Base-by-base conservation (phyloP, 2,888 invertebrate species). In the Drosophila gaucha region DNA sequence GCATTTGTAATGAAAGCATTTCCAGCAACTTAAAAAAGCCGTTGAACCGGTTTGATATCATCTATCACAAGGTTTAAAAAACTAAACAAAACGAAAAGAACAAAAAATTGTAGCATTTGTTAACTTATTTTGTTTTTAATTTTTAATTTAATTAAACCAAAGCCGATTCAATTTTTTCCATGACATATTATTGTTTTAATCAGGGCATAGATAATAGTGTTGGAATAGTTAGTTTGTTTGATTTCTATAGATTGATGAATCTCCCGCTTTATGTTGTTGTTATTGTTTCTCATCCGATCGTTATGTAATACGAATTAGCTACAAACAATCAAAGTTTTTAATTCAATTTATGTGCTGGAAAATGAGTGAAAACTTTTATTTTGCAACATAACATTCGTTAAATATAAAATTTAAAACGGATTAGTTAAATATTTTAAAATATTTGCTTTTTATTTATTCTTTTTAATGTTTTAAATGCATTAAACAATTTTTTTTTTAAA, bases 41-140 rank as follows among this genome's bases (percentile, higher is more conserved):
- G 71, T 46, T 58, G 43, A 80, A 78, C 79, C 80, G 78, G 79
- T 80, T 80, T 56, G 6, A 51, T 44, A 14, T 16, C 2, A 26
- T 49, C 24, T 49, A 49, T 49, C 33, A 8, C 47, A 12, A 24
- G 12, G 49, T 24, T 22, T 16, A 35, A 33, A 22, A 31, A 46
- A 14, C 9, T 31, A 47, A 4, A 30, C 3, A 5, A 26, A 6
- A 44, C 6, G 3, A 28, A 16, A 18, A n/a, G 20, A 38, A 12
- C 12, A 18, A 10, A 1, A 46, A 47, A 47, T 8, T 47, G 16
- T 35, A 35, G 24, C 47, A 49, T 49, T 49, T 24, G 35, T 49
- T 49, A 24, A 49, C 35, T 26, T 35, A 3, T 24, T 31, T 33
- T 16, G 6, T 22, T 47, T 20, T 20, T 31, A 6, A 10, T 12